Conservation (phyloP, 2,888 invertebrate genomes). For the Fabriciana adippe region DNA sequence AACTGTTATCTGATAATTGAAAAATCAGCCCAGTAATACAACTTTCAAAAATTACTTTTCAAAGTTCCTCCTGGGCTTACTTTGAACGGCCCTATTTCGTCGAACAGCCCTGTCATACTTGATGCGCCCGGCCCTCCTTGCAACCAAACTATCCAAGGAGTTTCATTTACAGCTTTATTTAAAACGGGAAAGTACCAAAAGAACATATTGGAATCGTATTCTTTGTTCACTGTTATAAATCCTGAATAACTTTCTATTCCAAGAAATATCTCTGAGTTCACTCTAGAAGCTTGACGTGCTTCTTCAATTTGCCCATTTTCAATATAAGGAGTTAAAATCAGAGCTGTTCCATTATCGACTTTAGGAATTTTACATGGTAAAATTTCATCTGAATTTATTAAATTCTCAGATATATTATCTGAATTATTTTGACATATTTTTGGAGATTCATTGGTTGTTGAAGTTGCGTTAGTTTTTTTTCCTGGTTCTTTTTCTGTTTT, state of each 20-base stretch:
- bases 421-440: neutral
- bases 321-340: conserved; percentile 67
- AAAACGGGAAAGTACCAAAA: conserved; percentile 91
- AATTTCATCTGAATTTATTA: conserved; percentile 25
- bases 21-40: neutral
- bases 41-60: conserved; percentile 28
- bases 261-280: conserved; percentile 56
- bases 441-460: neutral
- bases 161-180: conserved; percentile 62
- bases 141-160: conserved; percentile 92
- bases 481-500: conserved; percentile 5
- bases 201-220: conserved; percentile 88
- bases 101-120: conserved; percentile 75
- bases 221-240: conserved; percentile 87
- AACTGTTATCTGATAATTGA: no score
- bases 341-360: conserved; percentile 34
- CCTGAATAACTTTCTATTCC: conserved; percentile 78
- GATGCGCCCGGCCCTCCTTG: conserved; percentile 94
- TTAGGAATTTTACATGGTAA: conserved; percentile 25
- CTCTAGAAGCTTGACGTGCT: conserved; percentile 61
- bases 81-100: conserved; percentile 70
- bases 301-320: conserved; percentile 60
- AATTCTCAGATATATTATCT: conserved; percentile 25
- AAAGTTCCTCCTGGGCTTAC: conserved; percentile 20
- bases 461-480: neutral